These are phyloP conservation scores for Diprion similis DNA, from an alignment of 1,140 invertebrate genomes.

Conservation along the genomic window DNA sequence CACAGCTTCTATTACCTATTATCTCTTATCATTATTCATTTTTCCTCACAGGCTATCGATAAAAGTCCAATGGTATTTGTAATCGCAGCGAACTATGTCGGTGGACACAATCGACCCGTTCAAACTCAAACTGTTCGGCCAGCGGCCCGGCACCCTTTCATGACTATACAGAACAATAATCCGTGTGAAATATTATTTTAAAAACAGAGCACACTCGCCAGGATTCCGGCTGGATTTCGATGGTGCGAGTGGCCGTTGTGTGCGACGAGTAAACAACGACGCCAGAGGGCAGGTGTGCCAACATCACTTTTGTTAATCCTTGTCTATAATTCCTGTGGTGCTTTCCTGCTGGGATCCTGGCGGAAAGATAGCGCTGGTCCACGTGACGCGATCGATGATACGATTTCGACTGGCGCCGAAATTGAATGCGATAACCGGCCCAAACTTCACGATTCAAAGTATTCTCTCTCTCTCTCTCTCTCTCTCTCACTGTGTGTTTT, in stretches of 20 bases:
- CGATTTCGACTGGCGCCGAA: neutral
- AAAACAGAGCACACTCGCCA: slow-evolving; percentile 29
- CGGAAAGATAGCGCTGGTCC: neutral
- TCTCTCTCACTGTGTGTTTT: too few relatives aligned
- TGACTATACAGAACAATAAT: slow-evolving; percentile 42
- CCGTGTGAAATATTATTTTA: slow-evolving; percentile 56
- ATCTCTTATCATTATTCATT: too few relatives aligned
- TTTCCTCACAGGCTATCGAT: too few relatives aligned
- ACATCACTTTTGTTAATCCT: slow-evolving; percentile 52
- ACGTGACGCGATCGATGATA: neutral
- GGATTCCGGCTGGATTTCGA: neutral
- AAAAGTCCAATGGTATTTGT: too few relatives aligned
- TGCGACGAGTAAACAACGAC: slow-evolving; percentile 18
- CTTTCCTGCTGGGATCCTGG: neutral
- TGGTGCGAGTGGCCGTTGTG: neutral
- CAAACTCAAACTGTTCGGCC: neutral
- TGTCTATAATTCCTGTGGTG: slow-evolving; percentile 41
- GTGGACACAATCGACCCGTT: too few relatives aligned
- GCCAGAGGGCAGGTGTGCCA: slow-evolving; percentile 48
- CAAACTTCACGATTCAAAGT: too few relatives aligned
- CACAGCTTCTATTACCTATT: neutral
- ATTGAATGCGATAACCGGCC: too few relatives aligned
- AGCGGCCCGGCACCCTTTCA: slow-evolving; percentile 15
- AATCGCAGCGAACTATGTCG: too few relatives aligned
- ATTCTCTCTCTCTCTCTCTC: too few relatives aligned